phyloP scores from a whole-genome alignment of 2,113 vertebrate species.

The Pogona vitticeps region DNA sequence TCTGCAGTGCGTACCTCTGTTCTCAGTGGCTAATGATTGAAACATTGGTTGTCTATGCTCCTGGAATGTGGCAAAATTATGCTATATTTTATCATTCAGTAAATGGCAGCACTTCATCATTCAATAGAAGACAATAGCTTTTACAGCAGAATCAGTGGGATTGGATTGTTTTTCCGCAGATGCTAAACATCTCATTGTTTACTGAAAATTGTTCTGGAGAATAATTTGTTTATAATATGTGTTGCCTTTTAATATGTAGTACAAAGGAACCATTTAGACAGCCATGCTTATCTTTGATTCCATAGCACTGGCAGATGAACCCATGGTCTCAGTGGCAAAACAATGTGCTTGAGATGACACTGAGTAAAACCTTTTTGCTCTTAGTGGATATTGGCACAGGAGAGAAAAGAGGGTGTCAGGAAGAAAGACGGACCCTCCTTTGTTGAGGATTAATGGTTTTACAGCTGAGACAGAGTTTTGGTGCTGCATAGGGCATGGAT shows the following conservation, averaged over 20 bases:
- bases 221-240: neutral
- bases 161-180: neutral
- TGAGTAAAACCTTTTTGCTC: neutral
- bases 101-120: neutral
- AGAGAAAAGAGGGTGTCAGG: too few species aligned
- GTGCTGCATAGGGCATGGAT: too few species aligned
- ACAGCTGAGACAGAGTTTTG: too few species aligned
- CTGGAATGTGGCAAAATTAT: neutral
- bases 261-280: neutral
- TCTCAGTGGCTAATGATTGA: neutral
- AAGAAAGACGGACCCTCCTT: too few species aligned
- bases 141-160: neutral
- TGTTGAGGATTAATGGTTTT: too few species aligned
- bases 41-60: neutral
- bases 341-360: neutral
- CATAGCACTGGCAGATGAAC: neutral
- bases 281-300: neutral
- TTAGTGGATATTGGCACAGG: too few species aligned
- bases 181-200: neutral
- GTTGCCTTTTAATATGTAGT: neutral
- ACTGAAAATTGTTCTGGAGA: neutral
- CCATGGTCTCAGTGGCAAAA: neutral
- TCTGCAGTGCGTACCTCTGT: neutral
- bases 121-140: neutral
- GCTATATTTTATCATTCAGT: too few species aligned